Percentiles rank a stretch among this genome's conserved stretches.
Conservation (phyloP, 2,888 invertebrate species). For the Clanis bilineata region DNA sequence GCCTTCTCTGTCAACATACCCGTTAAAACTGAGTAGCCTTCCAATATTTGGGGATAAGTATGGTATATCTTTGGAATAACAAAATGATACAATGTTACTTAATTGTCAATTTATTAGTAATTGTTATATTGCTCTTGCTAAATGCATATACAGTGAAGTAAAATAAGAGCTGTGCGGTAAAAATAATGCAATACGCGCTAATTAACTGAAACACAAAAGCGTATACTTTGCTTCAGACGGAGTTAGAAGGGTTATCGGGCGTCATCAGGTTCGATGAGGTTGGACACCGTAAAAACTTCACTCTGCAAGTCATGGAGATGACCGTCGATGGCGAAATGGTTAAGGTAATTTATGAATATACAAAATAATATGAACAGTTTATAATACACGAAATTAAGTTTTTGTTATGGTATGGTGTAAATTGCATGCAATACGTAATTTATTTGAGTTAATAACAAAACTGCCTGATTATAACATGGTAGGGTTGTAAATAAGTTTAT, state of each 20-base stretch:
- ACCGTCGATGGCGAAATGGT: conserved; percentile 94
- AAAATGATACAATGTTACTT: no score
- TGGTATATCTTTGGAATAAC: no score
- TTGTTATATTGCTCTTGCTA: neutral
- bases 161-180: conserved; percentile 23
- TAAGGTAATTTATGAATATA: conserved; percentile 78
- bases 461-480: neutral
- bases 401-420: no score
- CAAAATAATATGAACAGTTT: no score
- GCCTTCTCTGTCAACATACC: no score
- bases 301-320: conserved; percentile 94
- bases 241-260: conserved; percentile 93
- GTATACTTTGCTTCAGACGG: conserved; percentile 85
- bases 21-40: no score
- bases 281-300: conserved; percentile 92
- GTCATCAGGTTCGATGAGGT: conserved; percentile 92
- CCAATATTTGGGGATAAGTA: no score
- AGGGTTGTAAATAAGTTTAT: neutral
- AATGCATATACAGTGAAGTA: neutral
- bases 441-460: no score
- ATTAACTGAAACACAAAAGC: conserved; percentile 49
- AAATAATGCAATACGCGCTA: conserved; percentile 24
- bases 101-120: no score
- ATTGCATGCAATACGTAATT: no score
- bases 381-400: no score